Percentiles rank a stretch among this genome's conserved stretches.
Evolutionary conservation across 1,140 invertebrate genomes (phyloP).

Genomic region (Pomacea maculata): DNA sequence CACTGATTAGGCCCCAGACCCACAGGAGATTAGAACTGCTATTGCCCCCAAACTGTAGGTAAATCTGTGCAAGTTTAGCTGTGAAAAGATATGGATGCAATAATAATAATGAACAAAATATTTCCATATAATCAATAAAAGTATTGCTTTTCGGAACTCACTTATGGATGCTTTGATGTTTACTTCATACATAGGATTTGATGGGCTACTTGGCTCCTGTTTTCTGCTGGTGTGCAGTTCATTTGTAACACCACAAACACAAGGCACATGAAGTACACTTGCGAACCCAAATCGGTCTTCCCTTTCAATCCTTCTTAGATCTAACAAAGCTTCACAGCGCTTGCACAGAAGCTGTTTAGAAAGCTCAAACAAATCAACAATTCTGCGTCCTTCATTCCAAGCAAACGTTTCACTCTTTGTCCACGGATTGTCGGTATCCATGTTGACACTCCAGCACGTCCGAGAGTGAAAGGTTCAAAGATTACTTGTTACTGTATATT

Average conservation of each 20-base stretch:
- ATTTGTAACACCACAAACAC: conserved; percentile 14
- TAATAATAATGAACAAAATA: too few relatives aligned
- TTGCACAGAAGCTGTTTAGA: conserved; percentile 16
- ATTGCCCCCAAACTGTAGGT: too few relatives aligned
- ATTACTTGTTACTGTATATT: too few relatives aligned
- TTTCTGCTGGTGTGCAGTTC: conserved; percentile 15
- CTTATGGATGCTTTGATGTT: conserved; percentile 23
- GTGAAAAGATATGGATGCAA: too few relatives aligned
- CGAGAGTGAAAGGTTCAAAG: too few relatives aligned
- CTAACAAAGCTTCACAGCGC: conserved; percentile 12
- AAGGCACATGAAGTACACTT: conserved; percentile 13
- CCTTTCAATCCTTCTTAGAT: conserved; percentile 11
- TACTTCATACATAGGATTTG: conserved; percentile 13
- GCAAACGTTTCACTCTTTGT: conserved; percentile 18
- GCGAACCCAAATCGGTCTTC: conserved; percentile 15
- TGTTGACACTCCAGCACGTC: too few relatives aligned
- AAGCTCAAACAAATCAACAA: conserved; percentile 14
- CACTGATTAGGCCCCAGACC: too few relatives aligned
- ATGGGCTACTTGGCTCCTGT: neutral
- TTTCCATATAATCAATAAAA: too few relatives aligned
- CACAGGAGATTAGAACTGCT: too few relatives aligned
- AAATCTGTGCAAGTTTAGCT: too few relatives aligned
- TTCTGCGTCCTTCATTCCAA: conserved; percentile 20
- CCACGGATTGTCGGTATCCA: conserved; percentile 3
- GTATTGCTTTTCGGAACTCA: neutral